Base-by-base conservation (phyloP, 2,113 vertebrate species). In the Dromaius novaehollandiae region DNA sequence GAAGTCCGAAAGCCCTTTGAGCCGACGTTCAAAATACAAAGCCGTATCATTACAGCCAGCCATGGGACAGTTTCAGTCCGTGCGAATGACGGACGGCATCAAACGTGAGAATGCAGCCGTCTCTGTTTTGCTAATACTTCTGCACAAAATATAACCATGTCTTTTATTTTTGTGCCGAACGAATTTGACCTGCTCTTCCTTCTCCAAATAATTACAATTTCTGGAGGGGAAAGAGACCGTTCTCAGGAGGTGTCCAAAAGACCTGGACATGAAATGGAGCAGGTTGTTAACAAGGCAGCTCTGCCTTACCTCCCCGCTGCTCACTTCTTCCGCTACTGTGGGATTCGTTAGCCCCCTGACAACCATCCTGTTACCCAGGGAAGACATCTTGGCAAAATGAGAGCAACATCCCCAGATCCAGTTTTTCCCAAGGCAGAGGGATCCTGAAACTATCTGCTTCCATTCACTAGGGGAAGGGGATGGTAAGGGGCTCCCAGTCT, bases 231-330 rank as follows among this genome's bases (percentile, higher is more conserved):
- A 86, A 56, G 14, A 51, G 32, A n/a, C 38, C 0, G 0, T 90
- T 97, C 80, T 63, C 46, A 63, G 0, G 0, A 44, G 7, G 10
- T 80, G 17, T 65, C 40, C 79, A 48, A 69, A 82, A 75, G 61
- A 70, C 55, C 66, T 30, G 10, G 22, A 48, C 44, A 25, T 74
- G 79, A 90, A 82, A 69, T 36, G 74, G 66, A 96, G 50, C 36
- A 65, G 53, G 9, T 93, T n/a, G 96, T 96, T 86, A 87, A 21
- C 46, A 30, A 38, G 34, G 63, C 38, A 66, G 68, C 25, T 86
- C 38, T 85, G 87, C 15, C 11, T 85, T 87, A 84, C 26, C 4
- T 82, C 14, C 32, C 71, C 17, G 7, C 7, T 6, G 11, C 9
- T 81, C 9, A 19, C 55, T 88, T 88, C 17, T 86, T 66, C 14